These are phyloP conservation scores for Picathartes gymnocephalus DNA, from an alignment of 2,113 vertebrate genomes.

Conservation along the genomic window DNA sequence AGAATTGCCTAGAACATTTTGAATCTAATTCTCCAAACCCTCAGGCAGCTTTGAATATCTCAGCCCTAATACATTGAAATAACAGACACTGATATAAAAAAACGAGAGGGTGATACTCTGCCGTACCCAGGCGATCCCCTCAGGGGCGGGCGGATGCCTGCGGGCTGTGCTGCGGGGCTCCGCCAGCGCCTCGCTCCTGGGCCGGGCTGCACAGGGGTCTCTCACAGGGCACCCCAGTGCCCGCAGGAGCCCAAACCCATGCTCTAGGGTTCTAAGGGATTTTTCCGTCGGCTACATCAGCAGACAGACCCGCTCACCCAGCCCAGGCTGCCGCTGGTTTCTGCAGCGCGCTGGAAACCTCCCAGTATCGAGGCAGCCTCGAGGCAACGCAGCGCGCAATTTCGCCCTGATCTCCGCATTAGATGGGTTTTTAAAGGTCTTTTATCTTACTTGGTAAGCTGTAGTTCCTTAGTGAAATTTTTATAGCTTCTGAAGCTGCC, in stretches of 20 bases:
- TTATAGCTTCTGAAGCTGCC: not conserved
- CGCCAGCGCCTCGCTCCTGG: accelerated
- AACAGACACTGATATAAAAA: conserved; percentile 2
- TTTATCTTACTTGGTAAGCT: not conserved
- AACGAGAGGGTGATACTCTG: not conserved
- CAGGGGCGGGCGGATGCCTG: accelerated
- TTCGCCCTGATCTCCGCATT: not conserved
- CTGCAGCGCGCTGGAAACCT: not conserved
- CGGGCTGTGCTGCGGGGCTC: not conserved
- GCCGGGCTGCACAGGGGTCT: not conserved
- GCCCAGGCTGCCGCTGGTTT: not conserved
- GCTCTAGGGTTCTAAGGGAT: accelerated
- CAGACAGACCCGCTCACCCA: not conserved
- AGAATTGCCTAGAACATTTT: conserved; percentile 50
- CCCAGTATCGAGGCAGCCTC: accelerated
- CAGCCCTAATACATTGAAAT: conserved; percentile 24
- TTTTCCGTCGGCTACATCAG: not conserved
- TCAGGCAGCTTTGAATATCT: conserved; percentile 51
- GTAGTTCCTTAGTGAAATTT: not conserved
- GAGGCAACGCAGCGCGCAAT: not conserved
- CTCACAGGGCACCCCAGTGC: not conserved
- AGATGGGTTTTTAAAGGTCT: not conserved
- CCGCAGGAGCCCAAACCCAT: accelerated
- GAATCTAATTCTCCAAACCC: conserved; percentile 50
- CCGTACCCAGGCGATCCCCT: not conserved